Evolutionary conservation across 2,888 invertebrate genomes (phyloP), one percentile per base, ranked within the genome.

Genomic region (Eretmocerus hayati): DNA sequence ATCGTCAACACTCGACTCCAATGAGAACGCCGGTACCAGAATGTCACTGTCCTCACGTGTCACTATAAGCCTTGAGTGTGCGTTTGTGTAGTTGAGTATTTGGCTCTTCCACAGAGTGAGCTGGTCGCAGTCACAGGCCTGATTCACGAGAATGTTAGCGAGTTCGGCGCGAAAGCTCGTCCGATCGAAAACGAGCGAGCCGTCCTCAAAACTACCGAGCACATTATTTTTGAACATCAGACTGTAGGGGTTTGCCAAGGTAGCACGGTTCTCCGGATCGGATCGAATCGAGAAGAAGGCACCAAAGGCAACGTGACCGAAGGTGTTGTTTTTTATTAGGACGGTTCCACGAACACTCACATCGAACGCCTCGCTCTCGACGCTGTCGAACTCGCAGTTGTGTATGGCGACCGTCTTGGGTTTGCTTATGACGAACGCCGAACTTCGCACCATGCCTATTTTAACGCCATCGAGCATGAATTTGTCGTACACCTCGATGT

Each of bases 331-430:
- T 61, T 78, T 78, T 60, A 87, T 79, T 9, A 79, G 74, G 21
- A 84, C 79, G 13, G 80, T 76, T 3, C 84, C 84, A 47, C 76
- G 74, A 0, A 79, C 76, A 13, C 68, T 71, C 31, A 85, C 73
- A 58, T 77, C 79, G 61, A 85, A 84, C 3, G 80, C 80, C 57
- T 84, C 83, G 6, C 81, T 79, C 59, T 83, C 81, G 52, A 86
- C 64, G 31, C 73, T 74, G 15, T 75, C 75, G 53, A 85, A 76
- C 4, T 67, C 63, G 58, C 80, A 81, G 65, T 78, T 79, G 52
- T 76, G 76, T 59, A 86, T 75, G 52, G 78, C 75, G 52, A 85
- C 79, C 57, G 75, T 77, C 65, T 76, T 75, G 60, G 84, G 81
- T 60, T 77, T 76, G 59, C 73, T 76, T 55, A 84, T 75, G 58